Percentiles rank a stretch among this genome's conserved stretches.
Evolutionary conservation across 2,797 vertebrate genomes (phyloP).

Genomic region (Aldrovandia affinis): DNA sequence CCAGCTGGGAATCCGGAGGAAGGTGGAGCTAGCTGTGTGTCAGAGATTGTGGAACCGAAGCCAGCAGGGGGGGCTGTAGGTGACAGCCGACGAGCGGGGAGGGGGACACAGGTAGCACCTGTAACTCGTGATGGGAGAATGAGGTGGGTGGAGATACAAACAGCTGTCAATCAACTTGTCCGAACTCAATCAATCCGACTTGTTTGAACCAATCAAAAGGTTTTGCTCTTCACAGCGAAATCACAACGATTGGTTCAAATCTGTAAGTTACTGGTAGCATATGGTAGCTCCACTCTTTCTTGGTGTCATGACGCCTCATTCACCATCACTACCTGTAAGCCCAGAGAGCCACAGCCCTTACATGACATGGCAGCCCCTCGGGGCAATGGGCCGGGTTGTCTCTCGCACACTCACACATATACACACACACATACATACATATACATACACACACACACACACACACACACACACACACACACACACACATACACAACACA

Average conservation of each 20-base stretch:
- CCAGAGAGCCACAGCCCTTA: slow-evolving; percentile 66
- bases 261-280: no score
- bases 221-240: no score
- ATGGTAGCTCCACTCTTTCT: no score
- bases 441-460: slow-evolving; percentile 36
- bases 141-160: no score
- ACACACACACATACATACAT: background rate
- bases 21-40: background rate
- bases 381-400: slow-evolving; percentile 70
- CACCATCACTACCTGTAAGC: slow-evolving; percentile 82
- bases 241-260: no score
- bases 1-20: background rate
- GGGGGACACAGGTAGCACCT: slow-evolving; percentile 69
- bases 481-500: no score
- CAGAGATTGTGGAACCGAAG: background rate
- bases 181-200: no score
- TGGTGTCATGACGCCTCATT: no score
- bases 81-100: slow-evolving; percentile 47
- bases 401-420: slow-evolving; percentile 67
- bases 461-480: background rate
- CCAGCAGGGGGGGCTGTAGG: slow-evolving; percentile 37
- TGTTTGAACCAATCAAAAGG: no score
- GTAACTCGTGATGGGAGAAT: no score
- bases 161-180: no score
- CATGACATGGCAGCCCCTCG: slow-evolving; percentile 66